Percentiles rank a stretch among this genome's conserved stretches.
These are phyloP conservation scores for Muscicapa adusta DNA, from an alignment of 2,113 vertebrate genomes.

Conservation along the genomic window DNA sequence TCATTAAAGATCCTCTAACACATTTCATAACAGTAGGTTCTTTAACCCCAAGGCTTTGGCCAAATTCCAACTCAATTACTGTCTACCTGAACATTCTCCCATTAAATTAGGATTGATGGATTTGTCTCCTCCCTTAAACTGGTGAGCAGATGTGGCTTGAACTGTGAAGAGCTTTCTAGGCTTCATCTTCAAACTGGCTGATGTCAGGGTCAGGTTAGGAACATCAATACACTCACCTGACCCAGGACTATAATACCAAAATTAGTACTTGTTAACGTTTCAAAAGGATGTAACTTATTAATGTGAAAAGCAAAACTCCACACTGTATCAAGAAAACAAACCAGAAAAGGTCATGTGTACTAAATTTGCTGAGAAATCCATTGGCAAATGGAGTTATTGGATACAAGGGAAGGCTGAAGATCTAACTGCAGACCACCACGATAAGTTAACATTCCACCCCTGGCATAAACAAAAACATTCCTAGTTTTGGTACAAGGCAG, in stretches of 20 bases:
- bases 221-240: not conserved
- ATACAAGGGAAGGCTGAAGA: not conserved
- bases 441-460: not conserved
- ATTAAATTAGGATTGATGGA: not conserved
- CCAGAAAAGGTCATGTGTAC: not conserved
- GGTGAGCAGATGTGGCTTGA: not conserved
- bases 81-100: slow-evolving; percentile 13
- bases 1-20: not conserved
- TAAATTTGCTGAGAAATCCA: not conserved
- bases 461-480: not conserved
- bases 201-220: not conserved
- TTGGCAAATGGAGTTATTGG: not conserved
- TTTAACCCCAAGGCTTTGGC: slow-evolving; percentile 26
- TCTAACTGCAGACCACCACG: not conserved
- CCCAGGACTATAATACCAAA: not conserved
- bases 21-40: not conserved
- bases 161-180: not conserved
- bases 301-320: not conserved
- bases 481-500: not conserved
- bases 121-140: not conserved
- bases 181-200: not conserved
- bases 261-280: not conserved
- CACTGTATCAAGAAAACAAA: not conserved
- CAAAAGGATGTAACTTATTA: not conserved
- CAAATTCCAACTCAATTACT: slow-evolving; percentile 32